Evolutionary conservation across 1,140 invertebrate genomes (phyloP).

Genomic region (Aphidius ervi): DNA sequence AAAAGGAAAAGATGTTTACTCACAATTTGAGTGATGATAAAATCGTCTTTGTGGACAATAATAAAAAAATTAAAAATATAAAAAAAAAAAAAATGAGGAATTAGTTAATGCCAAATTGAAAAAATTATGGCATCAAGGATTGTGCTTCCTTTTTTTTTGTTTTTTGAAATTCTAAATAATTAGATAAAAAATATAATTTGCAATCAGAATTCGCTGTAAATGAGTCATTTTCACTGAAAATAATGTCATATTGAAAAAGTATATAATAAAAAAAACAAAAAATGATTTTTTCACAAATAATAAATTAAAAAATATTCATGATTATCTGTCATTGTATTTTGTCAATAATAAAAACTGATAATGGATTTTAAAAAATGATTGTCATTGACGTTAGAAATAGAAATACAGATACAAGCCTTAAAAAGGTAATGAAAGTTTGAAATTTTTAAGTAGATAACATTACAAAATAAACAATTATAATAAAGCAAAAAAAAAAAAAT

Average conservation of each 20-base stretch:
- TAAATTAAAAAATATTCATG: not conserved
- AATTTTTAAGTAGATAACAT: not conserved
- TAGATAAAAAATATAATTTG: conserved; percentile 17
- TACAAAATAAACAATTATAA: not conserved
- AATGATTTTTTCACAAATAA: not conserved
- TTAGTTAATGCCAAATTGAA: conserved; percentile 12
- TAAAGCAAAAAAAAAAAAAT: not conserved
- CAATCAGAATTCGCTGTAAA: conserved; percentile 15
- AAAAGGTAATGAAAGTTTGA: not conserved
- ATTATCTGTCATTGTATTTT: no score
- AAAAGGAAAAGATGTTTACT: no score
- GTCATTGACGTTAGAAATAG: not conserved
- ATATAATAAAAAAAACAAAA: not conserved
- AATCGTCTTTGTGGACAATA: conserved; percentile 28
- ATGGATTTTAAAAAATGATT: not conserved
- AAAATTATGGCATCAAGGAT: conserved; percentile 17
- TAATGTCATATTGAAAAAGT: not conserved
- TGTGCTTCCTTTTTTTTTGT: conserved; percentile 21
- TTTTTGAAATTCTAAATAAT: conserved; percentile 3
- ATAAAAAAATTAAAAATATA: conserved; percentile 20
- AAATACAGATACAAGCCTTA: not conserved
- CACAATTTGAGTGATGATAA: not conserved
- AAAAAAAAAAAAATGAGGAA: conserved; percentile 10
- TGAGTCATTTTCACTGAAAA: conserved; percentile 12
- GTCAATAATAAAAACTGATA: no score